Conservation (phyloP, 2,888 invertebrate genomes). For the Andrena chrysosceles region DNA sequence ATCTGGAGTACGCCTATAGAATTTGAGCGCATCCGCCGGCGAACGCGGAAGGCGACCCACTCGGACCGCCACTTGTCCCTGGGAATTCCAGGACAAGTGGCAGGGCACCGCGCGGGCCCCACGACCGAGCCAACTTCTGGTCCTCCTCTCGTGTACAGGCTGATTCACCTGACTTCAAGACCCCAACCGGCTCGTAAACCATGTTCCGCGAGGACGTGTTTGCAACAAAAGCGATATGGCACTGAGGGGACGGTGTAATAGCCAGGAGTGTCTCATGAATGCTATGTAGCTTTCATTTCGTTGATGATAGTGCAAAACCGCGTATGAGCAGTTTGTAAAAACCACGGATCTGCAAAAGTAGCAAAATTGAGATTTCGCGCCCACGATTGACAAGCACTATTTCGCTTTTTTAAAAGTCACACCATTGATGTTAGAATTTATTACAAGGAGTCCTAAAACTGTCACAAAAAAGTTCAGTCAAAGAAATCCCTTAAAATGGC, state of each 20-base stretch:
- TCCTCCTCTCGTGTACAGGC: constrained; percentile 44
- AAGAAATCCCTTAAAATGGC: no score
- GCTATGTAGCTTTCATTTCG: no score
- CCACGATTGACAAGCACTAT: no score
- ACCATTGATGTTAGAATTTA: no score
- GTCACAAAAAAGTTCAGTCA: no score
- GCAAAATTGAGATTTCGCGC: no score
- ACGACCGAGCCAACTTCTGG: constrained; percentile 57
- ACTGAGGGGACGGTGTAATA: neutral
- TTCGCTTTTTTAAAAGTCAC: no score
- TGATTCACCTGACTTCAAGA: constrained; percentile 19
- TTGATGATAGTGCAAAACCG: no score
- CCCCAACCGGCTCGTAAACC: neutral
- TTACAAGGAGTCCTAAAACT: no score
- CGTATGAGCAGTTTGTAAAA: no score
- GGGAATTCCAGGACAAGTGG: constrained; percentile 81
- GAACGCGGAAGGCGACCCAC: constrained; percentile 70
- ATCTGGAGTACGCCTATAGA: constrained; percentile 64
- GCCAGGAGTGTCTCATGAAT: no score
- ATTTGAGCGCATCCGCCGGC: constrained; percentile 63
- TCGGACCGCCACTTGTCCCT: constrained; percentile 75
- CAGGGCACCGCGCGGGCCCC: constrained; percentile 64
- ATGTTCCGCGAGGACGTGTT: neutral
- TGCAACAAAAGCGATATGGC: neutral
- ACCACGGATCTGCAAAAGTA: no score